phyloP scores from a whole-genome alignment of 2,888 invertebrate species.

The Eledona agricola region DNA sequence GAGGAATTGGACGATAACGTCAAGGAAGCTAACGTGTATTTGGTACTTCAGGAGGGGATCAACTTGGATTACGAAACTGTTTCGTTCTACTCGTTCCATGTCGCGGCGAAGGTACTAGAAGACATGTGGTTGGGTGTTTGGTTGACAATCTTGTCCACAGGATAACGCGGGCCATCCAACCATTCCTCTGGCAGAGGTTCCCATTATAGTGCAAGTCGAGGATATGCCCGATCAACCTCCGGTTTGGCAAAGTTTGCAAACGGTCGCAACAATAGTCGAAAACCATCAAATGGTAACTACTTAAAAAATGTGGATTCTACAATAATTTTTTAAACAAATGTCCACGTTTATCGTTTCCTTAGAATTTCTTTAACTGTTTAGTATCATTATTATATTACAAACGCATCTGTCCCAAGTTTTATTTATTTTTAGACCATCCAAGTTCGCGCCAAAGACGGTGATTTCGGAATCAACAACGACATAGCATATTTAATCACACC shows the following conservation, averaged over 20 bases:
- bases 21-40: conserved; percentile 43
- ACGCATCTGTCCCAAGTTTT: not conserved
- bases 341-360: no score
- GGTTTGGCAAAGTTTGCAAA: conserved; percentile 68
- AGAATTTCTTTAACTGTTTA: no score
- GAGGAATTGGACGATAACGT: conserved; percentile 30
- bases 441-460: conserved; percentile 69
- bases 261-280: conserved; percentile 68
- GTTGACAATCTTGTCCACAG: conserved; percentile 42
- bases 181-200: conserved; percentile 61
- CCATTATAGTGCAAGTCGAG: conserved; percentile 66
- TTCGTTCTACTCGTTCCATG: conserved; percentile 66
- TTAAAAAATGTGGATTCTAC: no score
- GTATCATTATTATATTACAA: no score
- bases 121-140: no score
- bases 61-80: conserved; percentile 60
- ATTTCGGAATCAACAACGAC: conserved; percentile 66
- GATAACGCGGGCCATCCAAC: conserved; percentile 62
- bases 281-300: conserved; percentile 53
- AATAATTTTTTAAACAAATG: no score
- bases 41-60: conserved; percentile 42
- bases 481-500: conserved; percentile 66
- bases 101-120: conserved; percentile 64
- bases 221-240: conserved; percentile 70
- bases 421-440: conserved; percentile 10